Evolutionary conservation across 2,113 vertebrate species (phyloP), one percentile per base, ranked within the genome.

Genomic region (Saccopteryx leptura): DNA sequence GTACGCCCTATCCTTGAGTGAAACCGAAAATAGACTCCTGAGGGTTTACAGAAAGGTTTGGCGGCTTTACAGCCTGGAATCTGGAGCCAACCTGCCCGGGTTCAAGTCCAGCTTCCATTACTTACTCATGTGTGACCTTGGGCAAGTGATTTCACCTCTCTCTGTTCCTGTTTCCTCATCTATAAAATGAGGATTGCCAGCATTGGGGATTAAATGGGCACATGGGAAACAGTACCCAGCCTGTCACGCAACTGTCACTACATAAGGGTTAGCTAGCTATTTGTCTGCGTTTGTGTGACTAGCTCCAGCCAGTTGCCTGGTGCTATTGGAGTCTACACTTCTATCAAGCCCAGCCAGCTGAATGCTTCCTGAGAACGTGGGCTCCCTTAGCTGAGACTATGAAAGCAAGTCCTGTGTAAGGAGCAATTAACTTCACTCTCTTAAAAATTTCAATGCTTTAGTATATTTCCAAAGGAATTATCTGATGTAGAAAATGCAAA

Each of bases 401-500:
- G 15, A 46, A 81, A 74, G 28, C 46, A 28, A 72, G 39, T 68
- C 46, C n/a, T 74, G 23, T 5, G 17, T 15, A 31, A 11, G 18
- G 15, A 63, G 33, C 52, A 68, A 54, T 88, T 74, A 11, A 72
- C 80, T 93, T 95, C 75, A 58, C 52, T 39, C 52, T 94, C 54
- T 56, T 65, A 87, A 87, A 91, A 78, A 74, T 54, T 1, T 19
- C 86, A 82, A 7, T 5, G 19, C 31, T 46, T 68, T 46, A 54
- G 1, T 12, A 50, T 56, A 18, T 56, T 78, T 97, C 39, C 63
- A 93, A 92, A 66, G 83, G 68, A 80, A 58, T 7, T 17, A 50
- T 28, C 71, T 81, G 66, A 94, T 60, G 91, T 50, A 80, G 24
- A 92, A 95, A 90, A 82, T 23, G 31, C 11, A 61, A 58, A 93